These are phyloP conservation scores for Magallana ariakensis DNA, from an alignment of 1,140 invertebrate species.

Conservation along the genomic window DNA sequence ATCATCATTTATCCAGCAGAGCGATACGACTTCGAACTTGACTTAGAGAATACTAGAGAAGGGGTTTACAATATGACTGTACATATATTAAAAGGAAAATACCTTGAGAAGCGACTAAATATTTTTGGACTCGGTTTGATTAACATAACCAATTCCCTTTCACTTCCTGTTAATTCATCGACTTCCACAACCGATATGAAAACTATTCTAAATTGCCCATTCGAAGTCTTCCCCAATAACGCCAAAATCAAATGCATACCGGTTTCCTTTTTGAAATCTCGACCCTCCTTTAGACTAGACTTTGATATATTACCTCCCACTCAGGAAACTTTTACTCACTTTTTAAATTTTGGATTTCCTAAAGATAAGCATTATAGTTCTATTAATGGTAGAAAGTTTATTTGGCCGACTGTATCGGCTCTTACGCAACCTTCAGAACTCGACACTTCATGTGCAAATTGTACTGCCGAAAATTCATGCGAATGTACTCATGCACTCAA, in stretches of 20 bases:
- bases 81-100: neutral
- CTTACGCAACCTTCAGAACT: constrained; percentile 51
- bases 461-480: constrained; percentile 56
- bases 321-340: neutral
- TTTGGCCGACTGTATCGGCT: constrained; percentile 59
- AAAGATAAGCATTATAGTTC: constrained; percentile 45
- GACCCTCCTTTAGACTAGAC: neutral
- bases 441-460: constrained; percentile 42
- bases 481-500: constrained; percentile 48
- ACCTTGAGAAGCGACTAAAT: neutral
- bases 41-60: neutral
- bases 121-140: neutral
- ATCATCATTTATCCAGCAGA: constrained; percentile 13
- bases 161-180: constrained; percentile 76
- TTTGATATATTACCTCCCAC: constrained; percentile 50
- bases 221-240: neutral
- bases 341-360: neutral
- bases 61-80: neutral
- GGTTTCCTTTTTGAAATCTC: neutral
- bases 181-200: neutral
- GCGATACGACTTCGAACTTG: neutral
- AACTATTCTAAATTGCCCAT: neutral
- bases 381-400: constrained; percentile 63
- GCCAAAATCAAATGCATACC: neutral
- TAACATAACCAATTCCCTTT: neutral